phyloP scores from a whole-genome alignment of 2,888 invertebrate species.

The Amphipyra berbera region DNA sequence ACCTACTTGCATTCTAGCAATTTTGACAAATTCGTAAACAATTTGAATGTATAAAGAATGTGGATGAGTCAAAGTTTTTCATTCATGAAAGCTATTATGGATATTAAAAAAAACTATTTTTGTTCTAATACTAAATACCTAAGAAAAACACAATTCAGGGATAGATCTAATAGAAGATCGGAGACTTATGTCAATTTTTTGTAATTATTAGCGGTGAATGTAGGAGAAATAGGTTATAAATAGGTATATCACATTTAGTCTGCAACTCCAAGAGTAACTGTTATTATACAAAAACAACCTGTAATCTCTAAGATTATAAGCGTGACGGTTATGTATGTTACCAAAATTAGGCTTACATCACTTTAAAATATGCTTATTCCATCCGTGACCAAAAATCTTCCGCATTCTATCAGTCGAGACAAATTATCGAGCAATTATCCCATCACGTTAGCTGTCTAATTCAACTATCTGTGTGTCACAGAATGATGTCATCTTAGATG shows the following conservation, averaged over 20 bases:
- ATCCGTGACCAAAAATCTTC: slow-evolving; percentile 38
- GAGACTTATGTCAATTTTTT: too few species aligned
- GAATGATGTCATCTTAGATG: slow-evolving; percentile 48
- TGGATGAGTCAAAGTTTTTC: too few species aligned
- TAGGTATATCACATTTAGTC: not conserved
- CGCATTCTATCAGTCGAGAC: slow-evolving; percentile 26
- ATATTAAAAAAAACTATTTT: too few species aligned
- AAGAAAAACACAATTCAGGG: too few species aligned
- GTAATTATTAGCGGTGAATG: too few species aligned
- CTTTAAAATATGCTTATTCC: slow-evolving; percentile 18
- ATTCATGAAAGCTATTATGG: too few species aligned
- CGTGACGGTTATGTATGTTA: slow-evolving; percentile 27
- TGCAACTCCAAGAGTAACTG: not conserved
- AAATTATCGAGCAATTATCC: slow-evolving; percentile 47
- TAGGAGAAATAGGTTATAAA: not conserved
- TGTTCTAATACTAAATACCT: too few species aligned
- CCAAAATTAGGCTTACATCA: slow-evolving; percentile 29
- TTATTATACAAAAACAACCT: not conserved
- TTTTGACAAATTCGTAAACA: slow-evolving; percentile 14
- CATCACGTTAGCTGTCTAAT: slow-evolving; percentile 27
- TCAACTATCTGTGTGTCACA: slow-evolving; percentile 40
- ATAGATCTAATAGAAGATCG: too few species aligned
- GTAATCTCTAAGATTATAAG: slow-evolving; percentile 5
- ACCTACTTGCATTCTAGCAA: slow-evolving; percentile 27
- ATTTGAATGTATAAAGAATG: too few species aligned